A percentile compares a stretch with the other conserved stretches of the same genome.
Evolutionary conservation across 1,140 invertebrate genomes (phyloP).

Genomic region (Eumeta japonica): DNA sequence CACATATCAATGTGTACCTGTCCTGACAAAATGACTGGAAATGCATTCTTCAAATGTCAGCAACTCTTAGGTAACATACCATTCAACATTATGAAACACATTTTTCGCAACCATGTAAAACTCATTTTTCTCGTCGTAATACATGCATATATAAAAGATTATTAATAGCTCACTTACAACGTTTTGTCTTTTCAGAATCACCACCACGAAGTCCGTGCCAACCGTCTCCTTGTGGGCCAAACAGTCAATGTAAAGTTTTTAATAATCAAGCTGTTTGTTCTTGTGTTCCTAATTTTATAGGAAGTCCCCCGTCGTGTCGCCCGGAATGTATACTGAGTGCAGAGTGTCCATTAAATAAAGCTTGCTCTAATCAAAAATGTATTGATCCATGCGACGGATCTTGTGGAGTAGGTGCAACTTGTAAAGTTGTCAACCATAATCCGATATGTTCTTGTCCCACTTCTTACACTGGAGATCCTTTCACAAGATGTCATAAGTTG

Average conservation of each 20-base stretch:
- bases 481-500: constrained; percentile 60
- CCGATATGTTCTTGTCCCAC: constrained; percentile 65
- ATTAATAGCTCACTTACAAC: neutral
- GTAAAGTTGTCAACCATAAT: constrained; percentile 67
- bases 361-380: constrained; percentile 63
- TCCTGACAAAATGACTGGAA: constrained; percentile 66
- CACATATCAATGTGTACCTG: constrained; percentile 76
- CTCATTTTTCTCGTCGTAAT: constrained; percentile 1
- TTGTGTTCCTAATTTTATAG: constrained; percentile 64
- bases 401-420: constrained; percentile 64
- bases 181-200: constrained; percentile 30
- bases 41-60: constrained; percentile 68
- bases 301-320: constrained; percentile 62
- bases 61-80: constrained; percentile 54
- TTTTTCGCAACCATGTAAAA: neutral
- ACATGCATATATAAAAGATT: constrained; percentile 1
- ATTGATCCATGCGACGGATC: constrained; percentile 63
- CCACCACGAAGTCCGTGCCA: constrained; percentile 56
- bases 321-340: constrained; percentile 62
- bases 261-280: constrained; percentile 65
- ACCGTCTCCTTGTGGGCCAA: constrained; percentile 64
- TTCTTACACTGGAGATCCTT: constrained; percentile 63
- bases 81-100: no score
- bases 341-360: constrained; percentile 59
- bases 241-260: constrained; percentile 61